These are phyloP conservation scores for Aviceda subcristata DNA, from an alignment of 2,113 vertebrate genomes.

Conservation along the genomic window DNA sequence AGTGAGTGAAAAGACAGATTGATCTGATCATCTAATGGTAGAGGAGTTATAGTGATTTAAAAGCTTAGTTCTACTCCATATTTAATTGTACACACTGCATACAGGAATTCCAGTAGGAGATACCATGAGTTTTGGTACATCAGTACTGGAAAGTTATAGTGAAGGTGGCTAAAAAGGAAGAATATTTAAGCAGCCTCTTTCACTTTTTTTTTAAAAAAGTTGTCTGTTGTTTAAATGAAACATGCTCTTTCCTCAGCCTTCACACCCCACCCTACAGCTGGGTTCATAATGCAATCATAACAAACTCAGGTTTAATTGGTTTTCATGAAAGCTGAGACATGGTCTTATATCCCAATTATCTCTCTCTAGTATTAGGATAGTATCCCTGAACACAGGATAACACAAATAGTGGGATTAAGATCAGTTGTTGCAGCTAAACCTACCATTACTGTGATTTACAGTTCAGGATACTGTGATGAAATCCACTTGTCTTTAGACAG, in stretches of 20 bases:
- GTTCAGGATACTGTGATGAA: background rate
- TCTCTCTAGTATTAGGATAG: background rate
- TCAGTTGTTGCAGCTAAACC: background rate
- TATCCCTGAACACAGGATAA: background rate
- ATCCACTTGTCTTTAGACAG: background rate
- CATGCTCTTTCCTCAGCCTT: background rate
- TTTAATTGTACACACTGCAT: background rate
- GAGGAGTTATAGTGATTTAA: background rate
- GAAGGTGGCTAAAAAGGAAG: background rate
- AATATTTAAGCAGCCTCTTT: background rate
- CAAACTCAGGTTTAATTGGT: background rate
- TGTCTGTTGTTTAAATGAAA: background rate
- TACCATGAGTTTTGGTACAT: background rate
- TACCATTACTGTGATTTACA: background rate
- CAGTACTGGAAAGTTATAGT: background rate
- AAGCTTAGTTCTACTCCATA: background rate
- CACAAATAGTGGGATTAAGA: background rate
- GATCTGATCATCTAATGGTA: background rate
- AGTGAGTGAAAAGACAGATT: background rate
- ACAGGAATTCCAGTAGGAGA: background rate
- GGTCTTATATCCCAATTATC: background rate
- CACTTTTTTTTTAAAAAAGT: background rate
- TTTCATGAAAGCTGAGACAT: background rate
- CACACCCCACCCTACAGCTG: background rate
- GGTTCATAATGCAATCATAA: background rate